Evolutionary conservation across 2,113 vertebrate genomes (phyloP), one percentile per base, ranked within the genome.

Genomic region (Dasypus novemcinctus): DNA sequence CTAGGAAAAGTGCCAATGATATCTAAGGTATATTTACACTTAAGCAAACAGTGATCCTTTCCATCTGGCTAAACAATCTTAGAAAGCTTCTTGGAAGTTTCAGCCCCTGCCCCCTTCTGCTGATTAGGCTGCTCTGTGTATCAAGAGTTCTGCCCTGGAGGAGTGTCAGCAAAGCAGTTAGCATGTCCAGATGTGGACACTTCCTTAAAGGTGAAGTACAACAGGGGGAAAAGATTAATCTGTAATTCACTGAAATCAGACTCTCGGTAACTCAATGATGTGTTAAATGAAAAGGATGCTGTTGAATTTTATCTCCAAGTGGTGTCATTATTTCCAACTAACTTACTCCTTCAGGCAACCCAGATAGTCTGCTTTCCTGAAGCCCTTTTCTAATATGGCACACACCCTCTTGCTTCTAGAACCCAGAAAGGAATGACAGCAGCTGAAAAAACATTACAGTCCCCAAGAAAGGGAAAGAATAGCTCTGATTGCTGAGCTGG

Each of bases 361-460:
- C 83, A 91, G 72, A 96, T 86, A 41, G 86, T 96, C 97, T 29
- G 31, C 97, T 97, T 93, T 97, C 85, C 90, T 80, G 87, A 72
- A 97, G 68, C 54, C 86, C 76, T 93, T 96, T 94, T 74, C 88
- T 86, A n/a, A 72, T 87, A 69, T 82, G 59, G 72, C 52, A 84
- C 0, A 46, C 1, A 1, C 54, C 93, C 96, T 96, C 83, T 76
- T 49, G 20, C 21, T 87, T 88, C 2, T 63, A 61, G 71, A 95
- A 86, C 69, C 80, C 49, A 27, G 13, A 78, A 21, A 95, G 38
- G 38, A 96, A 64, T 17, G 36, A 93, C 76, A 0, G 0, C 95
- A 98, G 94, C 97, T 89, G 78, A 82, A 69, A 93, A 98, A 97
- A 97, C 74, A 57, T 95, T 92, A 57, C 49, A 80, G 63, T 86